Percentiles rank a stretch among this genome's conserved stretches.
phyloP scores from a whole-genome alignment of 1,140 invertebrate genomes.

The Sinonovacula constricta region DNA sequence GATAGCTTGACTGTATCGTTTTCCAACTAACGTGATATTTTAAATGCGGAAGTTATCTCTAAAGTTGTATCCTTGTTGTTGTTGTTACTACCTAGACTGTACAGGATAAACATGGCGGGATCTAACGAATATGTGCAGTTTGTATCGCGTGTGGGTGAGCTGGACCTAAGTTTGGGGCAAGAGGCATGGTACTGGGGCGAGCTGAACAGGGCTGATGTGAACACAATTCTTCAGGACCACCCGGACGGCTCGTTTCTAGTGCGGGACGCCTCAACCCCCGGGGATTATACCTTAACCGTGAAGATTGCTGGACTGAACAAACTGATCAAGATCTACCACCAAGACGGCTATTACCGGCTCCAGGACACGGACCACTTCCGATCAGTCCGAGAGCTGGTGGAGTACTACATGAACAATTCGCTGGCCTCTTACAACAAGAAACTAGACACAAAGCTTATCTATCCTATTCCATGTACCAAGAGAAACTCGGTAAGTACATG shows the following conservation, averaged over 20 bases:
- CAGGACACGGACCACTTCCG: slow-evolving; percentile 91
- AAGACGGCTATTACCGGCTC: slow-evolving; percentile 94
- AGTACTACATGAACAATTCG: slow-evolving; percentile 90
- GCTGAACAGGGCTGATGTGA: slow-evolving; percentile 86
- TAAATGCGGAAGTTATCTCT: too few species aligned
- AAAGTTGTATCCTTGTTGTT: too few species aligned
- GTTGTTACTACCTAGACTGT: too few species aligned
- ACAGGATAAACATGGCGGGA: too few species aligned
- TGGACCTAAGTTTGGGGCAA: too few species aligned
- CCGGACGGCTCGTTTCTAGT: slow-evolving; percentile 97
- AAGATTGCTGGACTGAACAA: slow-evolving; percentile 95
- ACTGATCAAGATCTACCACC: slow-evolving; percentile 95
- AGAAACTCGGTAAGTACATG: slow-evolving; percentile 73
- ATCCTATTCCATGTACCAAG: slow-evolving; percentile 83
- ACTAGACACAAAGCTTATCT: slow-evolving; percentile 92
- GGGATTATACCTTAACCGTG: slow-evolving; percentile 94
- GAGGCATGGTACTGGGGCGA: slow-evolving; percentile 98
- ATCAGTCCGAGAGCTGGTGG: slow-evolving; percentile 95
- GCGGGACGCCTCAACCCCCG: slow-evolving; percentile 95
- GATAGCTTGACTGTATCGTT: too few species aligned
- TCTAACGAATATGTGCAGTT: too few species aligned
- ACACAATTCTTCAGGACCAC: slow-evolving; percentile 92
- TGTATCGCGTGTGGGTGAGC: too few species aligned
- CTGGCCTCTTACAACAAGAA: slow-evolving; percentile 94
- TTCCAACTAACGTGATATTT: too few species aligned